These are phyloP conservation scores for Mesorhabditis sp. DNA, from an alignment of 2,888 invertebrate species.

Conservation along the genomic window DNA sequence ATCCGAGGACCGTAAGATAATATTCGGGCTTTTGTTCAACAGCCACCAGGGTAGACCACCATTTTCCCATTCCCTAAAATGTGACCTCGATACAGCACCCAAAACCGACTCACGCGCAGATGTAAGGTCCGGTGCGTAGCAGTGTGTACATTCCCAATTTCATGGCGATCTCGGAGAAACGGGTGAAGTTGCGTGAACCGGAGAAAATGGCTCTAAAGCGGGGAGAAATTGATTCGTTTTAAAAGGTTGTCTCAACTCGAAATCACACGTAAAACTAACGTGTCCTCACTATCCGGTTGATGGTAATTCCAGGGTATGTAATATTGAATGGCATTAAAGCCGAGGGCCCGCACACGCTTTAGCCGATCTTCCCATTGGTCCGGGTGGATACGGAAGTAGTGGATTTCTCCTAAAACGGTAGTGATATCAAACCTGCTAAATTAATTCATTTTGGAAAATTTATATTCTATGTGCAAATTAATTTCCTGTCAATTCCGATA, in stretches of 20 bases:
- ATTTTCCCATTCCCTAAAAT: slow-evolving; percentile 28
- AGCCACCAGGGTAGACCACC: slow-evolving; percentile 44
- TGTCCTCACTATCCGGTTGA: slow-evolving; percentile 19
- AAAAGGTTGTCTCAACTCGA: background rate
- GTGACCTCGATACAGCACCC: background rate
- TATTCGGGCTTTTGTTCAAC: slow-evolving; percentile 24
- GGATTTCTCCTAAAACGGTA: slow-evolving; percentile 64
- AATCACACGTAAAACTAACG: slow-evolving; percentile 9
- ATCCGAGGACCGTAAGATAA: slow-evolving; percentile 23
- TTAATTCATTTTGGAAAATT: no score
- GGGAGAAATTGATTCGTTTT: slow-evolving; percentile 3
- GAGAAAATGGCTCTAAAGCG: slow-evolving; percentile 32
- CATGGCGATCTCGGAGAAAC: slow-evolving; percentile 38
- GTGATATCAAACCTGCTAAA: no score
- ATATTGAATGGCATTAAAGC: slow-evolving; percentile 60
- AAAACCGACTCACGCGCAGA: slow-evolving; percentile 21
- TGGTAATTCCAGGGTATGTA: slow-evolving; percentile 44
- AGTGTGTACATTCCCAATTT: slow-evolving; percentile 31
- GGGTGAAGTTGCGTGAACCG: slow-evolving; percentile 28
- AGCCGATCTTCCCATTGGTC: slow-evolving; percentile 77
- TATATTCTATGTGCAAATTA: no score
- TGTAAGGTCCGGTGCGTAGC: slow-evolving; percentile 45
- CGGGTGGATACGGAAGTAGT: slow-evolving; percentile 79
- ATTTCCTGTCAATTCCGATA: no score
- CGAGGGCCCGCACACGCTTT: slow-evolving; percentile 60